These are phyloP conservation scores for Tenualosa thibaudeaui DNA, from an alignment of 2,797 vertebrate species.

Conservation along the genomic window DNA sequence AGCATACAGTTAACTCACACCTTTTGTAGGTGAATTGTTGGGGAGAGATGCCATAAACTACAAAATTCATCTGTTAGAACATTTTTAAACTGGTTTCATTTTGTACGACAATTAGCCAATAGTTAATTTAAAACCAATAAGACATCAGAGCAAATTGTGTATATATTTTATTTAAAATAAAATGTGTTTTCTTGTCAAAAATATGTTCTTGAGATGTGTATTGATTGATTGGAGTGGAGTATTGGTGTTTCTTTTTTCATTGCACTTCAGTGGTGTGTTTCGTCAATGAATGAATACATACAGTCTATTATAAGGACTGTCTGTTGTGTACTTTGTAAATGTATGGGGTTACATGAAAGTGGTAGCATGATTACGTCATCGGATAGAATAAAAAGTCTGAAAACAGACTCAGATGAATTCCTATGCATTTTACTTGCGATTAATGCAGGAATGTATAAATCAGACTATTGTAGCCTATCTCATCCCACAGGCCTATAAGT, in stretches of 20 bases:
- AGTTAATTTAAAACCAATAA: slow-evolving; percentile 13
- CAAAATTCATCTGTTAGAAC: neutral
- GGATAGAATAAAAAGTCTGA: neutral
- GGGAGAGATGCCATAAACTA: neutral
- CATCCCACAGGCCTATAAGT: neutral
- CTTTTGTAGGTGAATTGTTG: slow-evolving; percentile 21
- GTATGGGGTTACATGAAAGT: neutral
- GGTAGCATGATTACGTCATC: neutral
- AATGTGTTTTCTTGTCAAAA: slow-evolving; percentile 22
- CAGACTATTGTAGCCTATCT: neutral
- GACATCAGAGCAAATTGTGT: slow-evolving; percentile 20
- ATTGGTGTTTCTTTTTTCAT: neutral
- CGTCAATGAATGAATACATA: neutral
- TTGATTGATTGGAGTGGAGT: neutral
- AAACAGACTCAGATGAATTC: neutral
- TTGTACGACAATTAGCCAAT: slow-evolving; percentile 3
- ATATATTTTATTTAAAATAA: slow-evolving; percentile 26
- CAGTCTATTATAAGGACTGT: neutral
- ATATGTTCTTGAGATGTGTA: neutral
- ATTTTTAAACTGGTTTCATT: slow-evolving; percentile 14
- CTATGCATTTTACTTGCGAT: neutral
- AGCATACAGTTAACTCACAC: neutral
- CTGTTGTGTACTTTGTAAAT: neutral
- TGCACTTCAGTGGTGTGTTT: neutral
- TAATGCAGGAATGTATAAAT: neutral